Evolutionary conservation across 2,888 invertebrate species (phyloP).

Genomic region (Troilus luridus): DNA sequence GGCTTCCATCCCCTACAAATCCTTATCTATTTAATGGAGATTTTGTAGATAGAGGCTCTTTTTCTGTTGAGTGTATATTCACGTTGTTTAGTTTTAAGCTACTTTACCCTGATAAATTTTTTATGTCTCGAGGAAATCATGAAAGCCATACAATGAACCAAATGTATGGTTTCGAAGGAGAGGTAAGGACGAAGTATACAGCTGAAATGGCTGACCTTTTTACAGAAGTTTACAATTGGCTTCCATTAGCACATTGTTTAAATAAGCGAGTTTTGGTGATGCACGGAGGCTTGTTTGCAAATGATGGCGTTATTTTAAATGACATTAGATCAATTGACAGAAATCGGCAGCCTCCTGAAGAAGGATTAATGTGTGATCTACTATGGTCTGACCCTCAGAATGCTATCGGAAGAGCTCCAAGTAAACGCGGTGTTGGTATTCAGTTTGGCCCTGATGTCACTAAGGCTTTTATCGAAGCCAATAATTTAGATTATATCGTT

Average conservation of each 20-base stretch:
- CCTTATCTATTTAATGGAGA: slow-evolving; percentile 99
- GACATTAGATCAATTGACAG: slow-evolving; percentile 91
- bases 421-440: slow-evolving; percentile 97
- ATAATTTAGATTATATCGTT: slow-evolving; percentile 93
- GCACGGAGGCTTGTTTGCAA: slow-evolving; percentile 98
- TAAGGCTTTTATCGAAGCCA: slow-evolving; percentile 83
- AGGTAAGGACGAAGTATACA: slow-evolving; percentile 96
- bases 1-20: slow-evolving; percentile 94
- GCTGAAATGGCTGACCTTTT: slow-evolving; percentile 96
- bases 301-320: slow-evolving; percentile 92
- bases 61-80: slow-evolving; percentile 99
- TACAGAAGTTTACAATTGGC: slow-evolving; percentile 98
- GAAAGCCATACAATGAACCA: slow-evolving; percentile 99
- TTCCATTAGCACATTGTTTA: slow-evolving; percentile 96
- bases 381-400: slow-evolving; percentile 99
- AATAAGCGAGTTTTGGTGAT: slow-evolving; percentile 87
- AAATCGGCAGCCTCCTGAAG: slow-evolving; percentile 93
- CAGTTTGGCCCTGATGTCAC: slow-evolving; percentile 99
- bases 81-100: slow-evolving; percentile 97
- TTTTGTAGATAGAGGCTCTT: slow-evolving; percentile 99
- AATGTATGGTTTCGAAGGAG: slow-evolving; percentile 99
- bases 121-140: slow-evolving; percentile 99
- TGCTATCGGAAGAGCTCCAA: slow-evolving; percentile 88
- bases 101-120: slow-evolving; percentile 95
- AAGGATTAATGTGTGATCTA: slow-evolving; percentile 92